A percentile compares a stretch with the other conserved stretches of the same genome.
phyloP scores from a whole-genome alignment of 2,113 vertebrate genomes.

The Albula goreensis region DNA sequence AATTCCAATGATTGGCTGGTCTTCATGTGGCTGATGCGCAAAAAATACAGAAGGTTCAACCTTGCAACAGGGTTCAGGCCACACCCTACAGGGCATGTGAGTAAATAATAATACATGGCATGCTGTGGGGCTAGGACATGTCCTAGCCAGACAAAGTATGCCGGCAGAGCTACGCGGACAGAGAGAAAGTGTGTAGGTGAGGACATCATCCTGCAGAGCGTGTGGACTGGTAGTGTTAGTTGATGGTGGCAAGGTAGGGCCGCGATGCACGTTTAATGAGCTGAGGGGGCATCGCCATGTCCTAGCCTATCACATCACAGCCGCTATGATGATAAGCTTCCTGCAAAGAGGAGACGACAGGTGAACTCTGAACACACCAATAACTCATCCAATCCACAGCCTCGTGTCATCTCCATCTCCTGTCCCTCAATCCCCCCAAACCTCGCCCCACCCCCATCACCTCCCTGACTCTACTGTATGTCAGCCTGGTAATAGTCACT shows the following conservation, averaged over 20 bases:
- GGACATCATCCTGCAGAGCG: neutral
- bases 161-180: neutral
- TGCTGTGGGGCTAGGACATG: neutral
- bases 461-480: neutral
- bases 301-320: neutral
- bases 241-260: too few species aligned
- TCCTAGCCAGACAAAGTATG: neutral
- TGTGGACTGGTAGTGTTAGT: neutral
- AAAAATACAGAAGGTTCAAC: too few species aligned
- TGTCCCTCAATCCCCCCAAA: too few species aligned
- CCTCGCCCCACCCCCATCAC: neutral
- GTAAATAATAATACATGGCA: too few species aligned
- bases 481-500: conserved; percentile 41
- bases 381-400: neutral
- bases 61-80: neutral
- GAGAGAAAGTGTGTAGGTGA: too few species aligned
- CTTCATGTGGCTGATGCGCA: neutral
- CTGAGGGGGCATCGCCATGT: neutral
- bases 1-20: neutral
- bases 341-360: neutral
- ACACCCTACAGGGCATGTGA: neutral
- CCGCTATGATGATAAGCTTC: neutral
- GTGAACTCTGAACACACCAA: neutral
- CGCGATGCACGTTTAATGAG: conserved; percentile 44
- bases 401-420: neutral